Base-by-base conservation (phyloP, 2,113 vertebrate genomes). In the Cygnus buccinator region DNA sequence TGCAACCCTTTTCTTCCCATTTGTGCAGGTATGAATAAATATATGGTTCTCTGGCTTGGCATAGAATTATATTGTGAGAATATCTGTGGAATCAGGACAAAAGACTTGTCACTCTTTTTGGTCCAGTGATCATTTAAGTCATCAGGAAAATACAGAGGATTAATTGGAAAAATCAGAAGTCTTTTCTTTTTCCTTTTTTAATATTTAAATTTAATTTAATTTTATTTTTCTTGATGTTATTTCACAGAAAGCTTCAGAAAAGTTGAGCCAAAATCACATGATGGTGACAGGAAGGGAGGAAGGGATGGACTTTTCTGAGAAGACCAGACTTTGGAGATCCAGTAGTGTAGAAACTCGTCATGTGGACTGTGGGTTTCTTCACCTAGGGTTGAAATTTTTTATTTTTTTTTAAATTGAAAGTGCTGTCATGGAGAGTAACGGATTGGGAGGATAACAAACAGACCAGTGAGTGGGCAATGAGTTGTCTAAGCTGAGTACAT, bases 381-480 rank as follows among this genome's bases (percentile, higher is more conserved):
- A 35, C 39, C 11, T 46, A 0, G 8, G 67, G 89, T 41, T 15
- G 3, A 48, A 48, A 4, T 1, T 0, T 8, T 26, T 54, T 37
- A n/a, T 59, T 0, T 8, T 20, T 41, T 46, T 18, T 44, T 44
- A 17, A 16, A 44, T 44, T 91, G 26, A 59, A 85, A 87, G 29
- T 65, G 52, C 39, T 77, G 35, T 61, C 11, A 25, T 20, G 37
- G 77, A 35, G 41, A 73, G 21, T 31, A 67, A 75, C 28, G 58
- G 28, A 25, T 3, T 46, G 43, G 48, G 39, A 80, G 88, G 71
- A 77, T 58, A 84, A 66, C 26, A 52, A 87, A 43, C 17, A 54
- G 23, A 29, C 59, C 37, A 41, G 62, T 39, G 67, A 17, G 6
- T 21, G 21, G 18, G 21, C 44, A 77, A 14, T 55, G 55, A 71